A percentile compares a stretch with the other conserved stretches of the same genome.
These are phyloP conservation scores for Cactoblastis cactorum DNA, from an alignment of 2,888 invertebrate species.

Conservation along the genomic window DNA sequence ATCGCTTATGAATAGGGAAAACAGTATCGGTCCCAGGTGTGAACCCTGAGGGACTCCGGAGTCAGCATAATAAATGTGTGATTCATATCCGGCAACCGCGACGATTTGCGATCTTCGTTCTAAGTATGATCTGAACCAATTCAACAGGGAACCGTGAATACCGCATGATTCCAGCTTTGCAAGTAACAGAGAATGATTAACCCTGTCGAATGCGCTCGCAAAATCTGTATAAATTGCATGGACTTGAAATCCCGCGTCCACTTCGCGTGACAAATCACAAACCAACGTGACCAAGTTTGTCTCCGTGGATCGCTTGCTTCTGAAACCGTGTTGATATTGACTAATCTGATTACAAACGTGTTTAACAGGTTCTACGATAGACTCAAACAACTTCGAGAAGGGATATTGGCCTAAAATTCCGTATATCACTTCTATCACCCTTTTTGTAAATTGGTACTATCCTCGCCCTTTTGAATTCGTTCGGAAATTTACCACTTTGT, in stretches of 20 bases:
- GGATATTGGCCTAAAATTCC: background rate
- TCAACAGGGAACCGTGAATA: background rate
- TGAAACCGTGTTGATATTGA: background rate
- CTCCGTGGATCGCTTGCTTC: background rate
- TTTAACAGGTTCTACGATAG: background rate
- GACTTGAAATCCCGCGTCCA: background rate
- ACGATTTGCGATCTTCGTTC: too few species aligned
- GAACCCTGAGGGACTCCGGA: background rate
- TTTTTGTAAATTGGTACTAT: background rate
- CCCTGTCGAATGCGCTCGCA: background rate
- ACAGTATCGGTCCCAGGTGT: background rate
- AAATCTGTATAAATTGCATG: background rate
- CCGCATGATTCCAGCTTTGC: background rate
- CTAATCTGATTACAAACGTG: background rate
- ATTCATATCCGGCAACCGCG: slow-evolving; percentile 1
- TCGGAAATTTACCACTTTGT: background rate
- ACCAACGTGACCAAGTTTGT: background rate
- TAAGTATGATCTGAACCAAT: background rate
- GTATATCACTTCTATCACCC: background rate
- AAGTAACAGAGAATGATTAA: background rate
- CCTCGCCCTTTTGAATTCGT: background rate
- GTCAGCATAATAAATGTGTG: background rate
- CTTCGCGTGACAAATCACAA: background rate
- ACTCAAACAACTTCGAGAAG: background rate
- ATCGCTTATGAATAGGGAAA: background rate